A percentile compares a stretch with the other conserved stretches of the same genome.
These are phyloP conservation scores for Symphodus melops DNA, from an alignment of 2,113 vertebrate species.

Conservation along the genomic window DNA sequence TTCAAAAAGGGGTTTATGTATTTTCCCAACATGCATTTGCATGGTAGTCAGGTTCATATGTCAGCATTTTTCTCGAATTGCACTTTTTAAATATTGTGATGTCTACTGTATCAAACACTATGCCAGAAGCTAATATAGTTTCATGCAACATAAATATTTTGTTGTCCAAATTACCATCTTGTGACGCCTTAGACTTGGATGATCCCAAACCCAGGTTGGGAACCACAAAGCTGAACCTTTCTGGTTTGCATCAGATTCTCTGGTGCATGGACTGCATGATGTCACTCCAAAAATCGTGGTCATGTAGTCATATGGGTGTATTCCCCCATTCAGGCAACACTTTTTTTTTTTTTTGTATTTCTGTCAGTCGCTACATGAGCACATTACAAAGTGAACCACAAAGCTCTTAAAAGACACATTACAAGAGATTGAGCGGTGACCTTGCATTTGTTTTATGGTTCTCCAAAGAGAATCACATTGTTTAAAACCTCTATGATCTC, in stretches of 20 bases:
- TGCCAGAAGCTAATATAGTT: neutral
- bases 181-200: neutral
- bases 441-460: constrained; percentile 34
- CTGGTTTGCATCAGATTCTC: constrained; percentile 56
- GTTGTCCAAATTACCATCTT: neutral
- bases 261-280: constrained; percentile 54
- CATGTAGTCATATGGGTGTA: constrained; percentile 62
- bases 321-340: constrained; percentile 52
- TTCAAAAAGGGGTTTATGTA: too few species aligned
- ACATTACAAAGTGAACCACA: constrained; percentile 36
- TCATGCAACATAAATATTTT: neutral
- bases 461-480: constrained; percentile 12
- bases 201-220: constrained; percentile 3
- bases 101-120: too few species aligned
- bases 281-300: constrained; percentile 57
- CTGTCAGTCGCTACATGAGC: constrained; percentile 52
- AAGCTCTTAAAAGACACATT: constrained; percentile 29
- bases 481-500: neutral
- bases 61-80: too few species aligned
- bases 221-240: neutral
- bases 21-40: too few species aligned
- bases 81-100: too few species aligned
- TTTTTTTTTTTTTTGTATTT: constrained; percentile 64
- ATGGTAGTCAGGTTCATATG: too few species aligned
- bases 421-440: constrained; percentile 30